phyloP scores from a whole-genome alignment of 92 coral and sea anemone genomes.

The Phenganax stokvisi region DNA sequence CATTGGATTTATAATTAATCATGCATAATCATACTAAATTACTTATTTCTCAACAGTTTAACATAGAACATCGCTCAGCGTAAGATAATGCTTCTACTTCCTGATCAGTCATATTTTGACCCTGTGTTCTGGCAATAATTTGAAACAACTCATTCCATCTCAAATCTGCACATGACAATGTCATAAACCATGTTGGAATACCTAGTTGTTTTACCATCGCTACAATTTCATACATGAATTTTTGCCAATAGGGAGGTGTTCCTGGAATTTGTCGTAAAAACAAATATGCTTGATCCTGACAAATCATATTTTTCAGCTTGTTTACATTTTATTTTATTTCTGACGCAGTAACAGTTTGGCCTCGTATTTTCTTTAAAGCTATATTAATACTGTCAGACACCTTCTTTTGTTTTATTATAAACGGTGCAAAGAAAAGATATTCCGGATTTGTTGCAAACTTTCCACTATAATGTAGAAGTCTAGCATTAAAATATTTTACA shows the following conservation, averaged over 20 bases:
- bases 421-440: constrained; percentile 55
- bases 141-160: constrained; percentile 32
- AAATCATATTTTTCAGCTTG: constrained; percentile 33
- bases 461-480: constrained; percentile 44
- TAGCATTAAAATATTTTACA: too few relatives aligned
- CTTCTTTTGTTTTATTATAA: constrained; percentile 53
- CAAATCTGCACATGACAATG: constrained; percentile 57
- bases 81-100: constrained; percentile 52
- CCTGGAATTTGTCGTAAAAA: constrained; percentile 54
- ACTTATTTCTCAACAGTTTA: constrained; percentile 1
- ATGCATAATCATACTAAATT: too few relatives aligned
- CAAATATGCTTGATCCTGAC: constrained; percentile 57
- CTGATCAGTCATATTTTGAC: constrained; percentile 44
- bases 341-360: constrained; percentile 50
- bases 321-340: constrained; percentile 45
- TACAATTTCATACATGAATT: constrained; percentile 36
- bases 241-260: constrained; percentile 24
- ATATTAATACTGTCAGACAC: constrained; percentile 17
- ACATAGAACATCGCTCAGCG: constrained; percentile 50
- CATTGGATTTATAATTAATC: too few relatives aligned
- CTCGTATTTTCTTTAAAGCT: constrained; percentile 37
- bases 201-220: constrained; percentile 55
- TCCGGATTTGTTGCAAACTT: constrained; percentile 52
- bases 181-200: constrained; percentile 58
- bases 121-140: constrained; percentile 26